phyloP scores from a whole-genome alignment of 2,113 vertebrate genomes.

The Ramphastos sulfuratus region DNA sequence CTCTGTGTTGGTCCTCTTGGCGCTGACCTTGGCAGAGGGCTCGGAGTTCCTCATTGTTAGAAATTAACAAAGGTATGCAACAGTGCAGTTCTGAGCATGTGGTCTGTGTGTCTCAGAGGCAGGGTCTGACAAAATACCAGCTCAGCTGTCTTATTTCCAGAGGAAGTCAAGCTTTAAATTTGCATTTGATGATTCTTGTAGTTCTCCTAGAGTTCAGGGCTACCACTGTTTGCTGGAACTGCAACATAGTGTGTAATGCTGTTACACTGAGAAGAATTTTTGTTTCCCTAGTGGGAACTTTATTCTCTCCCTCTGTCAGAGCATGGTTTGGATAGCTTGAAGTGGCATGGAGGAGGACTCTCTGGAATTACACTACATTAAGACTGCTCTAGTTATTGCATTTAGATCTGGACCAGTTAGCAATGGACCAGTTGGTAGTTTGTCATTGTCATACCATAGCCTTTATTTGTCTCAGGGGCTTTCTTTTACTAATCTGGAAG shows the following conservation, averaged over 20 bases:
- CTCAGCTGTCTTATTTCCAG: neutral
- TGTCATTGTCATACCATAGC: neutral
- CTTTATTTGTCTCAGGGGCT: neutral
- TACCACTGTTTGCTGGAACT: neutral
- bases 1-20: neutral
- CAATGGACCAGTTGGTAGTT: neutral
- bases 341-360: neutral
- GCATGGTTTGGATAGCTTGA: neutral
- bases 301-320: accelerated
- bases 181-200: neutral
- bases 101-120: accelerated
- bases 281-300: neutral
- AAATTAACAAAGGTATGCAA: neutral
- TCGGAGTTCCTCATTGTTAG: neutral
- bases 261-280: neutral
- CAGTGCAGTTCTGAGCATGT: neutral
- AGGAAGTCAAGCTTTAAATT: neutral
- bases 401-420: neutral
- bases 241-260: accelerated
- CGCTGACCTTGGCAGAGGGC: neutral
- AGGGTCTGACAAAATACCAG: neutral
- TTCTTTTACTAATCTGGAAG: neutral
- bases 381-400: neutral
- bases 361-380: neutral
- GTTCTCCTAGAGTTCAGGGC: neutral